Evolutionary conservation across 2,113 vertebrate genomes (phyloP).

Genomic region (Microcebus ravelobensis): DNA sequence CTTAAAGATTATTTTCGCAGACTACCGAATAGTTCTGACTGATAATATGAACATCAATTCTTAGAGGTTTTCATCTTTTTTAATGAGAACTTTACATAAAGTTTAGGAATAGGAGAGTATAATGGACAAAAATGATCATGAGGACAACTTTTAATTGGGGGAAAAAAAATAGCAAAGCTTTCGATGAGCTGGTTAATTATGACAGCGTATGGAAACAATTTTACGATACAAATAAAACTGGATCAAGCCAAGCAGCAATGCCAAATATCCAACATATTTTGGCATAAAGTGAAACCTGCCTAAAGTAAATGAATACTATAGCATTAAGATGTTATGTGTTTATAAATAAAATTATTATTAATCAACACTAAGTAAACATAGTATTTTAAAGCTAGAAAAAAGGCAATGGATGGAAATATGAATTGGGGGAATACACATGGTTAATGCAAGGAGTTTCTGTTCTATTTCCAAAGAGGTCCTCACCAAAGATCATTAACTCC

Average conservation of each 20-base stretch:
- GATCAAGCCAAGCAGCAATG: not conserved
- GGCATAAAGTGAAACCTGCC: constrained; percentile 11
- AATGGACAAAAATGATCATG: not conserved
- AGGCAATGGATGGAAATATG: not conserved
- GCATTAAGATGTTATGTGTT: not conserved
- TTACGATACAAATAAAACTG: not conserved
- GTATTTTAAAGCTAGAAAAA: constrained; percentile 16
- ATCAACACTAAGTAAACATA: not conserved
- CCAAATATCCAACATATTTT: not conserved
- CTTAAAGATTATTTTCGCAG: not conserved
- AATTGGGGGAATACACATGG: not conserved
- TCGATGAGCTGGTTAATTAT: not conserved
- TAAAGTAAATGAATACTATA: not conserved
- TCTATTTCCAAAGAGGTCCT: not conserved
- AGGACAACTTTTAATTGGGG: not conserved
- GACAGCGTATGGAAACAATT: not conserved
- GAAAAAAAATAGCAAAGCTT: not conserved
- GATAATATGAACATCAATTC: not conserved
- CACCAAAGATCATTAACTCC: too few species aligned
- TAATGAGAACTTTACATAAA: not conserved
- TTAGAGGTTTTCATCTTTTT: not conserved
- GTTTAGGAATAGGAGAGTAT: not conserved
- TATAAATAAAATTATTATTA: not conserved
- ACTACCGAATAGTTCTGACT: not conserved
- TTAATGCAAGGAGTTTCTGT: not conserved